Base-by-base conservation (phyloP, 2,113 vertebrate genomes). In the Morone saxatilis region DNA sequence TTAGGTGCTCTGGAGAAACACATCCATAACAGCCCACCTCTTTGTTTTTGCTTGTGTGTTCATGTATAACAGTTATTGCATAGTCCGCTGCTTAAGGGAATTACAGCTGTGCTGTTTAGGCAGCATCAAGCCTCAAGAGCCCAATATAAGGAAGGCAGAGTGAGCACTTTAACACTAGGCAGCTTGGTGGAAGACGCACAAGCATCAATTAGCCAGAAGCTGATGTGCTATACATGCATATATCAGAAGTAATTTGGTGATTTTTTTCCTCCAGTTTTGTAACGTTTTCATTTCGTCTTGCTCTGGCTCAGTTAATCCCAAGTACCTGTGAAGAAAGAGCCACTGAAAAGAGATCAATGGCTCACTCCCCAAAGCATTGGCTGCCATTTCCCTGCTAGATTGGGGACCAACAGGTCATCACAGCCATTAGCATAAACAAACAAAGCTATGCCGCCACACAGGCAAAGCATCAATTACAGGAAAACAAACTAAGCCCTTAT, bases 371-470 rank as follows among this genome's bases (percentile, higher is more conserved):
- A 79, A 89, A 93, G 93, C 91, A 89, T 75, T 81, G 86, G 87
- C 87, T 94, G 94, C 93, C 91, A 92, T 95, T 94, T 94, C 79
- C 88, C 87, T 85, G 90, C 92, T 85, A 94, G 94, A 94, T 88
- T 91, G 88, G 89, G 89, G 92, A 92, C 91, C 93, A 94, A 91
- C 91, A 92, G 94, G 94, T 95, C 94, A 94, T 92, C 86, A 76
- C 75, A 85, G 13, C 73, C 85, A 94, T 95, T 95, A 95, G 90
- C 93, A 95, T 95, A 94, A 94, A 93, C 91, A 95, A 95, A 95
- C 91, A 95, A 92, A 91, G 87, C 83, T 74, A 89, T 72, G 78
- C 81, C 51, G n/a, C 61, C 62, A 80, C 70, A 83, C 76, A 83
- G 86, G 80, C 86, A 85, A 90, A 50, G 63, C 91, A 94, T 94